Evolutionary conservation across 2,888 invertebrate genomes (phyloP).

Genomic region (Melanostoma mellinum): DNA sequence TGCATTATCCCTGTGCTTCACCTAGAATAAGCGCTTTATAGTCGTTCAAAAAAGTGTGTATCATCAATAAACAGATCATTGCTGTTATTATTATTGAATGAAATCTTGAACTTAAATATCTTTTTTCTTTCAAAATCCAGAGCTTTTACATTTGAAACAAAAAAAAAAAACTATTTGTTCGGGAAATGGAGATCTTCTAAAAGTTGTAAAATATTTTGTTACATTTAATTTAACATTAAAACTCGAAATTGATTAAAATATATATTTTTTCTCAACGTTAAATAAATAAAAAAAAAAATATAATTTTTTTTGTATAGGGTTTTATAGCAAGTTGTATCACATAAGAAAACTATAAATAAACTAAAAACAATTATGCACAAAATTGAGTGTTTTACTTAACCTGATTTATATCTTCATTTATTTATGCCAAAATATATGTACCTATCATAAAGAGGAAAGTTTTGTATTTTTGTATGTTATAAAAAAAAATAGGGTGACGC

Average conservation of each 20-base stretch:
- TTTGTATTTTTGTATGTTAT: too few relatives aligned
- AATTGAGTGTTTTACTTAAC: not conserved
- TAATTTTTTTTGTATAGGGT: constrained; percentile 12
- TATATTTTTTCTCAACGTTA: not conserved
- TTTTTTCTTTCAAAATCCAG: too few relatives aligned
- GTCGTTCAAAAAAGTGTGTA: constrained; percentile 14
- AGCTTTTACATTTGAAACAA: too few relatives aligned
- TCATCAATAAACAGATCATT: not conserved
- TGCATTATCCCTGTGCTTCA: too few relatives aligned
- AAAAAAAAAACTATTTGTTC: too few relatives aligned
- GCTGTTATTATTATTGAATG: too few relatives aligned
- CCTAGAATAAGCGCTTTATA: too few relatives aligned
- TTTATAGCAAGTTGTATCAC: constrained; percentile 12
- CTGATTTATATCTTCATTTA: not conserved
- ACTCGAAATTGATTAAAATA: constrained; percentile 7
- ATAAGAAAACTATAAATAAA: not conserved
- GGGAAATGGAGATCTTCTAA: too few relatives aligned
- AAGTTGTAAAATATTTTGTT: too few relatives aligned
- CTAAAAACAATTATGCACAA: not conserved
- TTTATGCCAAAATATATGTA: not conserved
- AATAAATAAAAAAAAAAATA: constrained; percentile 8
- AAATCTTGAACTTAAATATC: too few relatives aligned
- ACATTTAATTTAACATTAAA: not conserved
- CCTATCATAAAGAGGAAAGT: too few relatives aligned
- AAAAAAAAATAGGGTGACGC: too few relatives aligned